Evolutionary conservation across 2,797 vertebrate genomes (phyloP), one percentile per base, ranked within the genome.

Genomic region (Tragelaphus oryx): DNA sequence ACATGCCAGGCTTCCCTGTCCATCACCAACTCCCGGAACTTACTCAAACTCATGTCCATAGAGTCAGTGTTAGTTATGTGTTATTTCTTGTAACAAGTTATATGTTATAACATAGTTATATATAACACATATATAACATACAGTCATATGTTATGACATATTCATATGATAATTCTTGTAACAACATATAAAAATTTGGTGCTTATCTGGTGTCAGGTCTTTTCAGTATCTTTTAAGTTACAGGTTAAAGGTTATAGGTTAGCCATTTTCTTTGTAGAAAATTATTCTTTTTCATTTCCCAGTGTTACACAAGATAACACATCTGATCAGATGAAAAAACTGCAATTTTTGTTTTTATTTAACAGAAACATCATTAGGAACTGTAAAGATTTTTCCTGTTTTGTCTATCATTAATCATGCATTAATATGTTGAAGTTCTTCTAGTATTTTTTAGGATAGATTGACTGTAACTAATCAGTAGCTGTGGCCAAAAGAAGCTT

Each of bases 401-500:
- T 60, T 86, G 78, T 33, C 54, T 41, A 26, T 68, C 54, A 46
- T 89, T 80, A 86, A 50, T 24, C 44, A 68, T 2, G n/a, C 41
- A 52, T 54, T 83, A 75, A 37, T 41, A 76, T 12, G 76, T 1
- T 57, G 8, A 59, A 8, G 9, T 50, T n/a, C 65, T 55, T 24
- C 44, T 20, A 87, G 37, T 17, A 16, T 13, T 92, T 55, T 84
- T 65, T 57, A 55, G n/a, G 33, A 28, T 54, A 59, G 46, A 18
- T 62, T 65, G 33, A 76, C 37, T 54, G 18, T 48, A 82, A 46
- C 80, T 46, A 22, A 14, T 93, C 75, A 85, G 83, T 52, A 82
- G 76, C n/a, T 75, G 37, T 74, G 83, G 82, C 55, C 83, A 75
- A 91, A 93, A 91, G 50, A 74, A 95, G 85, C 44, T 92, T 90